These are phyloP conservation scores for Selenia dentaria DNA, from an alignment of 2,888 invertebrate species.

Conservation along the genomic window DNA sequence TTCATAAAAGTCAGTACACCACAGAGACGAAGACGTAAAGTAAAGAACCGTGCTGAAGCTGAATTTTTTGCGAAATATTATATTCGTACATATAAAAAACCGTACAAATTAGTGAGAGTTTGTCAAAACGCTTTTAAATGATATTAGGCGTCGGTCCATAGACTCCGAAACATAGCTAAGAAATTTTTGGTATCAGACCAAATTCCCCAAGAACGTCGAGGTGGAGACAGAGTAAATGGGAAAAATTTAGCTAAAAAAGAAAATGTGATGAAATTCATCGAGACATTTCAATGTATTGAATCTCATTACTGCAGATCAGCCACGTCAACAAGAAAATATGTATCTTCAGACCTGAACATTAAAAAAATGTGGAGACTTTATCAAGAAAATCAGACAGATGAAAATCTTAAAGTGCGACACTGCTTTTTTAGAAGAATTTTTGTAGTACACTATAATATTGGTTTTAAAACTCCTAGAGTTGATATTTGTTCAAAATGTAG, in stretches of 20 bases:
- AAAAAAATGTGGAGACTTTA: conserved; percentile 10
- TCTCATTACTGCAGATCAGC: conserved; percentile 31
- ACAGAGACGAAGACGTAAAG: conserved; percentile 12
- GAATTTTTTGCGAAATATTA: conserved; percentile 10
- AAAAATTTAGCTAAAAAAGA: conserved; percentile 23
- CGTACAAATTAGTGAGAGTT: conserved; percentile 25
- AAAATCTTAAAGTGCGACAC: conserved; percentile 1
- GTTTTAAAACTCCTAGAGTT: conserved; percentile 5
- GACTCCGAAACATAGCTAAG: conserved; percentile 16
- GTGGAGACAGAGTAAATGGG: conserved; percentile 26
- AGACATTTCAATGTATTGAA: conserved; percentile 32
- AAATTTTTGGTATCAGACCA: conserved; percentile 28
- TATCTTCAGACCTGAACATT: conserved; percentile 10
- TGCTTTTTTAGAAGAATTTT: conserved; percentile 4
- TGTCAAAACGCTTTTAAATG: conserved; percentile 31
- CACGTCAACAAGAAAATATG: conserved; percentile 30
- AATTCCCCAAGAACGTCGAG: conserved; percentile 29
- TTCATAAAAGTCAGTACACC: conserved; percentile 24
- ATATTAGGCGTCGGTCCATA: conserved; percentile 22
- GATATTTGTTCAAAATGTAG: conserved; percentile 6
- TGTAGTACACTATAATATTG: conserved; percentile 11
- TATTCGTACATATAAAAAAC: conserved; percentile 24
- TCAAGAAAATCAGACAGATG: conserved; percentile 2
- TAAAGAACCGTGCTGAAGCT: conserved; percentile 6
- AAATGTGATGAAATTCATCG: conserved; percentile 27